Evolutionary conservation across 2,888 invertebrate genomes (phyloP), one percentile per base, ranked within the genome.

Genomic region (Ormyrus thymus): DNA sequence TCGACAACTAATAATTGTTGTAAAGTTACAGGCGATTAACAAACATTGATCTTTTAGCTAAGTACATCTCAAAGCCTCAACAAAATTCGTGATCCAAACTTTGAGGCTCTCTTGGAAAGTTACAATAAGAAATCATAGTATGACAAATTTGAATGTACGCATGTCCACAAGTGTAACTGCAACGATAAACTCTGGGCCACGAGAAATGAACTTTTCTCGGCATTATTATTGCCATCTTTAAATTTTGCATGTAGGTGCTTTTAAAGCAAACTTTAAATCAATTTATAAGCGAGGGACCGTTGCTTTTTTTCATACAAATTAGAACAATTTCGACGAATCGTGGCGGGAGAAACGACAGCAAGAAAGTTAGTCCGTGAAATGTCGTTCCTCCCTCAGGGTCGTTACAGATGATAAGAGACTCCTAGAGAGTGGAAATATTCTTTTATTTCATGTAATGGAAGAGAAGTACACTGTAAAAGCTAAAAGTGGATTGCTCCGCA

Each of bases 401-500:
- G 53, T 62, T 48, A 50, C 13, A 56, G 8, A 55, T 56, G 55
- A 64, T 64, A 73, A 64, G 56, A 58, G 48, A 13, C 6, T 58
- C 45, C 7, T 10, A 6, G 56, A 9, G 48, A 66, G 15, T n/a
- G 56, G 43, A 70, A 11, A 29, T 59, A 50, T 43, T 50, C 70
- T 70, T 70, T 69, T 58, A 58, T 69, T 69, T 69, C n/a, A 7
- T 59, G 48, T 50, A 59, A 70, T 69, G 48, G 48, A 69, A 55
- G 48, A 15, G 9, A 69, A 53, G 56, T 69, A n/a, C 48, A 58
- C 13, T 58, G 69, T 69, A 69, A 58, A 58, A 69, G 50, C 58
- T 45, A 1, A 69, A 56, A 58, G n/a, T 55, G 7, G 46, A 55
- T 29, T 29, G 29, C 29, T 29, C 29, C 29, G 29, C 29, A 0